Evolutionary conservation across 1,140 invertebrate genomes (phyloP), one percentile per base, ranked within the genome.

Genomic region (Ptiloglossa arizonensis): DNA sequence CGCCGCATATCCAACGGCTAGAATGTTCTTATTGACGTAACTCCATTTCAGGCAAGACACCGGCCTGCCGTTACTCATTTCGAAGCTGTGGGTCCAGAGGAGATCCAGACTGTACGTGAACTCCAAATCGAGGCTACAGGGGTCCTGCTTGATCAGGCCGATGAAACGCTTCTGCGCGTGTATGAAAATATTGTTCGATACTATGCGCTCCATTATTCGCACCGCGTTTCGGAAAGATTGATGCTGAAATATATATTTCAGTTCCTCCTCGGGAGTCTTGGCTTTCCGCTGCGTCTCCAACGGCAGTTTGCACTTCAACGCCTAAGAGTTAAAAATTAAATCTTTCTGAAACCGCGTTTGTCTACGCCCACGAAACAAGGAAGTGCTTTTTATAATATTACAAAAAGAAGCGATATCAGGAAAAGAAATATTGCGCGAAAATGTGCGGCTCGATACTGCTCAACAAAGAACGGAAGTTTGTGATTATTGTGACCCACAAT

Each of bases 1-100:
- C 8, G 70, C 48, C 3, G 95, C 96, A 79, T 96, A 96, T n/a
- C 93, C 95, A 1, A 95, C 95, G 0, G 96, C 96, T 19, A 96
- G 81, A 1, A 97, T 92, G 78, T 95, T 94, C 4, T 90, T 79
- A 80, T 96, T 96, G n/a, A 83, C 87, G 1, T 93, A 93, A 91
- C 95, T 96, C 90, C 95, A 96, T 50, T 93, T 90, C 35, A 96
- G 93, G 6, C 93, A 89, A 4, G 93, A 93, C 0, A 96, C 94
- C 0, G 94, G 91, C 73, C 91, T 91, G 68, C 87, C 92, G 60
- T 83, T 86, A 0, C 93, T 93, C 9, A 92, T 85, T 17, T 90
- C 83, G 78, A 90, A 94, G 22, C 91, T 90, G 60, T 95, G 94
- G 0, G 92, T 94, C 96, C 96, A 97, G 0, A 97, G 88, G 0